Conservation (phyloP, 2,888 invertebrate genomes). For the Nemotelus nigrinus region DNA sequence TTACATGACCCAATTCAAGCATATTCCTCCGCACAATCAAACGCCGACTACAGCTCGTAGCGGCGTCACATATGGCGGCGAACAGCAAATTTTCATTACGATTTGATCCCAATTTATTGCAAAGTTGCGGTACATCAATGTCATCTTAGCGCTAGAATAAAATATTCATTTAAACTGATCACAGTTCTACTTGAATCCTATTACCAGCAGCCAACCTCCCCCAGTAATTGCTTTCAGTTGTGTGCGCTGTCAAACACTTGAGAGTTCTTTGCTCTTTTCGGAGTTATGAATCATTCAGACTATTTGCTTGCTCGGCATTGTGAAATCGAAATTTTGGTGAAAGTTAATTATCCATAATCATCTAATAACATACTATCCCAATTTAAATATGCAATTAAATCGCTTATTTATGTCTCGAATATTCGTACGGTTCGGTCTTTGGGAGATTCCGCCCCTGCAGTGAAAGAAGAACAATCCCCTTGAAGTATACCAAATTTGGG, state of each 20-base stretch:
- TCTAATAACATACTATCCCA: background rate
- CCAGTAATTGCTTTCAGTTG: conserved; percentile 15
- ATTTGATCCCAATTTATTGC: conserved; percentile 26
- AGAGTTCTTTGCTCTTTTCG: background rate
- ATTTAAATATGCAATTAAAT: background rate
- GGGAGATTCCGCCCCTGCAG: background rate
- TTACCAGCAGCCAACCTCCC: background rate
- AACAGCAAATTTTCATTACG: conserved; percentile 19
- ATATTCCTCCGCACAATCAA: background rate
- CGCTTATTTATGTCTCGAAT: background rate
- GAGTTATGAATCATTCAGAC: no score
- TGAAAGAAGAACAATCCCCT: conserved; percentile 23
- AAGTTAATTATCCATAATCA: conserved; percentile 29
- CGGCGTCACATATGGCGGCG: conserved; percentile 1
- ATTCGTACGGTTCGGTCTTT: background rate
- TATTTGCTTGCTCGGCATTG: no score
- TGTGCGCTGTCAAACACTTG: background rate
- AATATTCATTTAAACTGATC: conserved; percentile 6
- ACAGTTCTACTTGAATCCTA: conserved; percentile 9
- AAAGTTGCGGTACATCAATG: background rate
- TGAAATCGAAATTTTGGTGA: conserved; percentile 1
- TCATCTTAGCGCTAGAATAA: background rate
- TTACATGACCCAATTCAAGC: conserved; percentile 23
- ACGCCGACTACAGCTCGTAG: background rate
- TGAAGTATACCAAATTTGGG: conserved; percentile 16